Percentiles rank a stretch among this genome's conserved stretches.
Evolutionary conservation across 2,113 vertebrate species (phyloP).

Genomic region (Chlorocebus sabaeus): DNA sequence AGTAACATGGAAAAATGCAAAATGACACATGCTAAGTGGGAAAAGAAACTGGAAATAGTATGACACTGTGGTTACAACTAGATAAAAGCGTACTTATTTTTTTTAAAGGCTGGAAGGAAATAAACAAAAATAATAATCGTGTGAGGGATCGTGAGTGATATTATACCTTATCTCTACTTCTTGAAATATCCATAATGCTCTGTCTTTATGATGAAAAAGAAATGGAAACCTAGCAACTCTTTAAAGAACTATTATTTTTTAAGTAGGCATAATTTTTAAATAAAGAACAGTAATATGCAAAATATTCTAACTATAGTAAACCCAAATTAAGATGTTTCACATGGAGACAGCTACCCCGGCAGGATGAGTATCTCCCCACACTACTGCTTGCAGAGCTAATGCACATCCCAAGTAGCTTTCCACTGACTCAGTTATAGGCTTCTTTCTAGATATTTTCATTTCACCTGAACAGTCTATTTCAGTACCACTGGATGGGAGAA

Average conservation of each 20-base stretch:
- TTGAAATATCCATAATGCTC: slow-evolving; percentile 1
- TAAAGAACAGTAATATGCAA: slow-evolving; percentile 44
- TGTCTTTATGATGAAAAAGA: background rate
- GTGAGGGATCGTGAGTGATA: background rate
- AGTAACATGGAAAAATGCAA: background rate
- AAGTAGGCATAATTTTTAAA: slow-evolving; percentile 37
- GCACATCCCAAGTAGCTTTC: background rate
- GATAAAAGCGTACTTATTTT: slow-evolving; percentile 31
- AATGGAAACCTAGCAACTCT: slow-evolving; percentile 20
- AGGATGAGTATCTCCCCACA: background rate
- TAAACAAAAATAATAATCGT: slow-evolving; percentile 32
- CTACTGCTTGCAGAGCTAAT: fast-evolving
- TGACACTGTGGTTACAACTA: background rate
- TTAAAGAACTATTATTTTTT: slow-evolving; percentile 30
- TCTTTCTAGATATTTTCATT: slow-evolving; percentile 16
- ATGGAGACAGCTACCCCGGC: background rate
- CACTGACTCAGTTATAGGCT: background rate
- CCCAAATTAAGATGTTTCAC: slow-evolving; percentile 9
- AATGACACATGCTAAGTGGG: slow-evolving; percentile 6
- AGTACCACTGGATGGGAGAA: background rate
- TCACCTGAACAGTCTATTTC: background rate
- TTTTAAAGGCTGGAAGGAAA: background rate
- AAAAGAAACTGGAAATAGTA: background rate
- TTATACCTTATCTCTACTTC: slow-evolving; percentile 16
- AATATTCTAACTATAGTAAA: slow-evolving; percentile 29